Evolutionary conservation across 2,797 vertebrate species (phyloP), one percentile per base, ranked within the genome.

Genomic region (Phyllotis vaccarum): DNA sequence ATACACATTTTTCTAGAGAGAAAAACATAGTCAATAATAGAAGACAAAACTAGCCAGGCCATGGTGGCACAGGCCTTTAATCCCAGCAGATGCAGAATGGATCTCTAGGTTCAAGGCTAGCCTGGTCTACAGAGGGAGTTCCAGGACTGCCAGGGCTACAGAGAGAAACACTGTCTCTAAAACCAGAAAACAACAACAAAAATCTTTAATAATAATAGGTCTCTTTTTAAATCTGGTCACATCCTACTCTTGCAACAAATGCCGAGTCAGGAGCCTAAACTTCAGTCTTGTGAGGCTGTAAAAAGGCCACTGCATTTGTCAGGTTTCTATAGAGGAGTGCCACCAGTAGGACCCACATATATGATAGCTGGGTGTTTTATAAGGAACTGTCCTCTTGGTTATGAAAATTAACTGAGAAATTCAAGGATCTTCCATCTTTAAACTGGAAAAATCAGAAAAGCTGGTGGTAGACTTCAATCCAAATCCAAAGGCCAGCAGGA

Each of bases 41-140:
- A 62, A 96, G 29, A 86, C 27, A 70, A 34, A 94, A 93, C 83
- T 56, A 96, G 62, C 56, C 49, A 86, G 14, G 16, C 66, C 16
- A 2, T 68, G 66, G 31, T 68, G 16, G 66, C 16, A 0, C 31
- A 68, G 0, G 6, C 66, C 66, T 74, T 66, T 74, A 74, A 74
- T 40, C 24, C 70, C 70, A 27, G 37, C 11, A 74, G 11, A 74
- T 22, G 22, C 24, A 74, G 11, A 22, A 22, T 2, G 0, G 37
- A 43, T 43, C 37, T 74, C 37, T 43, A 43, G 43, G 11, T 43
- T 74, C 5, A 19, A 74, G 37, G 37, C 21, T n/a, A 72, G 70
- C n/a, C 9, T 72, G n/a, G 68, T 40, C 37, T 72, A 74, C 37
- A 74, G 11, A 74, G 37, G 2, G 3, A 43, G 37, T 74, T 74